phyloP scores from a whole-genome alignment of 2,113 vertebrate genomes.

The Arothron firmamentum region DNA sequence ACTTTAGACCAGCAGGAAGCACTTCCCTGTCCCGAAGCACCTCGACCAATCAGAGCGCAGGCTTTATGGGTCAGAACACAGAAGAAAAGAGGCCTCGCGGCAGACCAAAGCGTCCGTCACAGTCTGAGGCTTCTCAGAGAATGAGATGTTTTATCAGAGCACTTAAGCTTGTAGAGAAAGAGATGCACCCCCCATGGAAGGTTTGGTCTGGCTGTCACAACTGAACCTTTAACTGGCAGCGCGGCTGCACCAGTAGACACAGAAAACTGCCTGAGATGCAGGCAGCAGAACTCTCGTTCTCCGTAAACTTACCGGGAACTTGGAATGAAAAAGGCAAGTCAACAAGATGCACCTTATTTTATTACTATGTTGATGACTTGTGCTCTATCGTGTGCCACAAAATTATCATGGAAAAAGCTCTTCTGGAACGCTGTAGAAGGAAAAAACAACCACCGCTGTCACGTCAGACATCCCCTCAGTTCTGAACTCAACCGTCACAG shows the following conservation, averaged over 20 bases:
- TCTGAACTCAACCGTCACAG: conserved; percentile 54
- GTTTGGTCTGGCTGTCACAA: conserved; percentile 48
- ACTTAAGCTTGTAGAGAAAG: conserved; percentile 59
- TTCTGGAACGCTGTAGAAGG: conserved; percentile 55
- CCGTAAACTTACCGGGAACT: conserved; percentile 21
- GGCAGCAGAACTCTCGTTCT: conserved; percentile 26
- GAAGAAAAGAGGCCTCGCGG: conserved; percentile 34
- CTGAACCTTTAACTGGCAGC: conserved; percentile 39
- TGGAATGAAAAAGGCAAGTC: conserved; percentile 57
- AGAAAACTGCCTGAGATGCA: conserved; percentile 45
- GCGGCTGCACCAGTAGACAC: conserved; percentile 42
- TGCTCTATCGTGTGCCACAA: conserved; percentile 64
- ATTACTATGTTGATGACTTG: conserved; percentile 66
- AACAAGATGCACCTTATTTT: conserved; percentile 80
- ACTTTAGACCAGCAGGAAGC: conserved; percentile 63
- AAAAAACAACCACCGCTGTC: conserved; percentile 58
- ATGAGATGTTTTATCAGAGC: conserved; percentile 55
- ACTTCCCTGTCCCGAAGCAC: conserved; percentile 42
- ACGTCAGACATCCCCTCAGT: conserved; percentile 60
- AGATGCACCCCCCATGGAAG: conserved; percentile 52
- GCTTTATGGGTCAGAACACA: conserved; percentile 32
- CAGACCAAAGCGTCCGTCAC: conserved; percentile 36
- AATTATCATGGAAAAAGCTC: conserved; percentile 47
- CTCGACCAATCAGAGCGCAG: conserved; percentile 18
- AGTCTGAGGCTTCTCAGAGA: conserved; percentile 45